A percentile compares a stretch with the other conserved stretches of the same genome.
Conservation (phyloP, 2,888 invertebrate genomes). For the Synanthedon myopaeformis region DNA sequence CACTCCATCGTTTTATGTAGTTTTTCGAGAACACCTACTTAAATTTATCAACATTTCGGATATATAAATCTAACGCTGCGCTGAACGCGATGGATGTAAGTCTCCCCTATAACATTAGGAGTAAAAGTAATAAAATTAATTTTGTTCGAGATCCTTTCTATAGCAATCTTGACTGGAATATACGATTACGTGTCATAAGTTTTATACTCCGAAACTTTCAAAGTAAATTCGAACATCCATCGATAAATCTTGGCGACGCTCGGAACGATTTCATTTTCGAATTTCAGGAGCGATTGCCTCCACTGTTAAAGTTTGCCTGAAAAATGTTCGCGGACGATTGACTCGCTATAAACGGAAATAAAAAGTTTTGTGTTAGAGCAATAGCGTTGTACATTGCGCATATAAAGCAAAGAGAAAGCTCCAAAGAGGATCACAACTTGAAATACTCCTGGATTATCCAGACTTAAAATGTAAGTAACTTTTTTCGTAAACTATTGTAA, state of each 20-base stretch:
- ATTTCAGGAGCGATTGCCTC: slow-evolving; percentile 71
- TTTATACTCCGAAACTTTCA: slow-evolving; percentile 66
- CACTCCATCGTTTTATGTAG: background rate
- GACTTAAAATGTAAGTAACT: slow-evolving; percentile 41
- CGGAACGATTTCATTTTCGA: slow-evolving; percentile 70
- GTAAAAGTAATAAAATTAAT: slow-evolving; percentile 29
- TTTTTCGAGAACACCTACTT: background rate
- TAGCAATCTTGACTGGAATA: slow-evolving; percentile 45
- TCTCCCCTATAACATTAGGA: background rate
- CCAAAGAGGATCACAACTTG: slow-evolving; percentile 50
- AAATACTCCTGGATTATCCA: slow-evolving; percentile 37
- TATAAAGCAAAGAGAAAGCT: slow-evolving; percentile 55
- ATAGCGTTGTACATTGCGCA: slow-evolving; percentile 60
- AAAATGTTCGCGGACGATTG: slow-evolving; percentile 70
- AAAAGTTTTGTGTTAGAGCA: slow-evolving; percentile 69
- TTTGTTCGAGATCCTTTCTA: slow-evolving; percentile 13
- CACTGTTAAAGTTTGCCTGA: slow-evolving; percentile 71
- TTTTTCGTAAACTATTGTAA: slow-evolving; percentile 31
- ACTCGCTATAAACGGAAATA: slow-evolving; percentile 70
- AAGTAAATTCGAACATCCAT: slow-evolving; percentile 69
- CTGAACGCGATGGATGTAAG: no score
- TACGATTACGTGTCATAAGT: slow-evolving; percentile 70
- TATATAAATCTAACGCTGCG: no score
- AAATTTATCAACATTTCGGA: background rate
- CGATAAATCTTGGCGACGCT: slow-evolving; percentile 71